Base-by-base conservation (phyloP, 2,888 invertebrate genomes). In the Nasonia oneida region DNA sequence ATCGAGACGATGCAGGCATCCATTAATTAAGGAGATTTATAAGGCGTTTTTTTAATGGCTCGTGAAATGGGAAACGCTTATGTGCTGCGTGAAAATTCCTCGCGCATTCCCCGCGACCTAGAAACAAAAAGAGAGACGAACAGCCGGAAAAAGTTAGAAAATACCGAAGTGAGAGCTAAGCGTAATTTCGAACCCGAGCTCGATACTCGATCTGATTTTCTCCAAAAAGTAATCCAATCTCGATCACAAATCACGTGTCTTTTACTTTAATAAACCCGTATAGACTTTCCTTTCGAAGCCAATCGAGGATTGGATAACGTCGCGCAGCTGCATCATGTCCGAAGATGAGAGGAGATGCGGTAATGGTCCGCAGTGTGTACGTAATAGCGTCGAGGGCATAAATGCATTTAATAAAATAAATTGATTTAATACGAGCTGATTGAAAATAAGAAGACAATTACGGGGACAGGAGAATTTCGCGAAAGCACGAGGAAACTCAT, bases 401-500 rank as follows among this genome's bases (percentile, higher is more conserved):
- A 67, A 67, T 29, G 23, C 23, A 23, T 23, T 67, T 67, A 67
- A 67, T 67, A 67, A 23, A 67, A 67, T 67, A 67, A 67, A 67
- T 67, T 67, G 67, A 67, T 67, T 33, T 67, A 67, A 67, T 33
- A 37, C 37, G 23, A 67, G 33, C 33, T 67, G 33, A 67, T 67
- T 23, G 67, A 23, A 5, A 67, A 33, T 8, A 23, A 61, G 12
- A 15, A 29, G 29, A 29, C 23, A 64, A 64, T 64, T n/a, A 29
- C n/a, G n/a, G 18, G 61, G 61, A 29, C 64, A 12, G 23, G 29
- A 47, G 18, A 33, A 12, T 33, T 57, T 23, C n/a, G 29, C 47
- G 23, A 64, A 80, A 53, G 50, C 39, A 71, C 71, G 57, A 53
- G 47, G 80, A 71, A 71, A 80, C 70, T 71, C 29, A 57, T 78